Evolutionary conservation across 2,113 vertebrate genomes (phyloP), one percentile per base, ranked within the genome.

Genomic region (Pao palembangensis): DNA sequence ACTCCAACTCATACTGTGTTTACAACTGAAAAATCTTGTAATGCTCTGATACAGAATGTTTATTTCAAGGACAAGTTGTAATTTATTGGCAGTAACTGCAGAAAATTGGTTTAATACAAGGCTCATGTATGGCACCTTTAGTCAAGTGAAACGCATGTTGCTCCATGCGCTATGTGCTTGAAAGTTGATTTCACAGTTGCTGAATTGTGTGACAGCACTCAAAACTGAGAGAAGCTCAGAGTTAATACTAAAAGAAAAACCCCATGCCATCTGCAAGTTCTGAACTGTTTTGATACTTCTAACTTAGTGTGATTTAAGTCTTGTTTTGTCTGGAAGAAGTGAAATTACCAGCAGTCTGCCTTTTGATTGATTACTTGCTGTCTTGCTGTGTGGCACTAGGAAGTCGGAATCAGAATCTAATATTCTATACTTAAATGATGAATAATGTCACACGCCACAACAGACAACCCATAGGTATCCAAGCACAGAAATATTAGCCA

Each of bases 361-460:
- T 73, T n/a, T 19, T 81, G 82, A 88, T 88, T 87, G 72, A 85
- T 85, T 64, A 70, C 65, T 60, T 34, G 41, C 69, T 58, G 67
- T 73, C 76, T 82, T 48, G 48, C 41, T 1, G 42, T 60, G 62
- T 50, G 19, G 62, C 68, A 61, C 78, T 86, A 85, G 69, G 80
- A 86, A 85, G 69, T 75, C 67, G 58, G 63, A 75, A 84, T 57
- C 73, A 86, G 78, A 84, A 86, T 89, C 85, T 85, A 88, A 91
- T 89, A 85, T 89, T 85, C 75, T 67, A 13, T 65, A 73, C 75
- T 82, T 88, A 87, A 88, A 86, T 75, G 69, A 86, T 88, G 85
- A 89, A 80, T 87, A 89, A 87, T 89, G 79, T 77, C 80, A 55
- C 79, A 73, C 17, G 7, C 17, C 6, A 16, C 72, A 73, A 70